Percentiles rank a stretch among this genome's conserved stretches.
phyloP scores from a whole-genome alignment of 1,140 invertebrate genomes.

The honey bee (Apis mellifera) region Amel_HAv3.1 CM009932.2:1919001-1919500 shows the following conservation, averaged over 20 bases:
- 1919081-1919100: conserved; percentile 97
- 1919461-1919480: too few species aligned
- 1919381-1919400: too few species aligned
- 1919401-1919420: too few species aligned
- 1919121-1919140: conserved; percentile 98
- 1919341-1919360: too few species aligned
- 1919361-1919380: too few species aligned
- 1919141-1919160: conserved; percentile 30
- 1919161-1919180: conserved; percentile 35
- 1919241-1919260: not conserved
- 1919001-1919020: conserved; percentile 95
- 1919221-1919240: not conserved
- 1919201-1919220: not conserved
- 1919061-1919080: conserved; percentile 98
- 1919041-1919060: conserved; percentile 98
- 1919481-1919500: too few species aligned
- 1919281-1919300: too few species aligned
- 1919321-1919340: too few species aligned
- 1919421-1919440: too few species aligned
- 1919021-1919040: conserved; percentile 99
- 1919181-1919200: not conserved
- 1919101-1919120: conserved; percentile 97
- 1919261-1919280: too few species aligned
- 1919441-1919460: too few species aligned
- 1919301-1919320: too few species aligned